phyloP scores from a whole-genome alignment of 2,113 vertebrate genomes.

The Lamprologus sp. region DNA sequence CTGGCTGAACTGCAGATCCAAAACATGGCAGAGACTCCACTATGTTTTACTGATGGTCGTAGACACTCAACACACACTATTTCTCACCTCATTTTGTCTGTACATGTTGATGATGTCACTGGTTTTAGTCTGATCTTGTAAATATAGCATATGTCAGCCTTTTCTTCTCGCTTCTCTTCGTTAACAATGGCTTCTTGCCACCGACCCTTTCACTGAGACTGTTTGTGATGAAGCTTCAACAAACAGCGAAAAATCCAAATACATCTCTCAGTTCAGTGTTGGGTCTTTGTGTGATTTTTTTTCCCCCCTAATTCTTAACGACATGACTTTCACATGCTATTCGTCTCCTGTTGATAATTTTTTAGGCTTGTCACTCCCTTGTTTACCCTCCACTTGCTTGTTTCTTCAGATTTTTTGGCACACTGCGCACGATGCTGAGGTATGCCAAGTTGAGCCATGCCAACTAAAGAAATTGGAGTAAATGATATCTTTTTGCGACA shows the following conservation, averaged over 20 bases:
- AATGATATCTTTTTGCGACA: neutral
- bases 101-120: neutral
- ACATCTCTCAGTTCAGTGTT: neutral
- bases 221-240: neutral
- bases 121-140: neutral
- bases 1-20: neutral
- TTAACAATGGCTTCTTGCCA: neutral
- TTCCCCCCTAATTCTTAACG: fast-evolving
- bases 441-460: neutral
- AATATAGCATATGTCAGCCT: neutral
- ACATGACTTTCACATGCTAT: neutral
- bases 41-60: neutral
- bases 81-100: neutral
- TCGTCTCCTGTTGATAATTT: neutral
- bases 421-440: neutral
- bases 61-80: neutral
- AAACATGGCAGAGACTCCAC: neutral
- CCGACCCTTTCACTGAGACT: neutral
- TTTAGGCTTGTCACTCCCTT: neutral
- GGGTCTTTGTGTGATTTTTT: neutral
- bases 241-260: neutral
- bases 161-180: neutral
- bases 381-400: neutral
- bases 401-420: neutral
- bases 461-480: neutral